Conservation (phyloP, 2,113 vertebrate species). For the Orthonyx spaldingii region DNA sequence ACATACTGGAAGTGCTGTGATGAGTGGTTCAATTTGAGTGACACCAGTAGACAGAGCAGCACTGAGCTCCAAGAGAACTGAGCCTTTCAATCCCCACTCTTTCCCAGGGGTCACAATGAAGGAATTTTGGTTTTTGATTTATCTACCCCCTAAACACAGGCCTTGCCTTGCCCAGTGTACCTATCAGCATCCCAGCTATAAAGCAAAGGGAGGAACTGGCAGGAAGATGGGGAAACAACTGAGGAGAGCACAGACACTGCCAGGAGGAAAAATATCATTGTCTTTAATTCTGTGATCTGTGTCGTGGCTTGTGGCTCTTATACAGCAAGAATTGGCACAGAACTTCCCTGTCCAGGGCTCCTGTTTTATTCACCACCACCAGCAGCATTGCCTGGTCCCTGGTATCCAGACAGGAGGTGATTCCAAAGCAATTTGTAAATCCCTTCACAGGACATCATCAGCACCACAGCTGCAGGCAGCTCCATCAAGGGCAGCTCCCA, state of each 20-base stretch:
- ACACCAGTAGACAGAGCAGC: background rate
- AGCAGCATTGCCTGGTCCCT: background rate
- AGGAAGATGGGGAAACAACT: background rate
- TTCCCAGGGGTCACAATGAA: background rate
- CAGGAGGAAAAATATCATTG: background rate
- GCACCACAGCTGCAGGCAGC: background rate
- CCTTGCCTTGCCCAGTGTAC: background rate
- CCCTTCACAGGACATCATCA: background rate
- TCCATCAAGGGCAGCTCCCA: background rate
- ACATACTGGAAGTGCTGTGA: background rate
- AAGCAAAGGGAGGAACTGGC: background rate
- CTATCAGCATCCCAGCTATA: background rate
- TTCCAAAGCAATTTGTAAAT: background rate
- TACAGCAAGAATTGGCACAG: background rate
- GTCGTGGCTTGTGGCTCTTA: background rate
- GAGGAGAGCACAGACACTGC: background rate
- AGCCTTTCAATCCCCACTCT: background rate
- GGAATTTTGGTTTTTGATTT: background rate
- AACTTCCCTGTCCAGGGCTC: background rate
- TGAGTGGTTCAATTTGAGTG: fast-evolving
- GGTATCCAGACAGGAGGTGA: fast-evolving
- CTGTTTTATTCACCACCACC: background rate
- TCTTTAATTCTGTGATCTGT: background rate
- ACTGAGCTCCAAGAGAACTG: background rate
- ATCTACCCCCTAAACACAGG: background rate